Base-by-base conservation (phyloP, 1,140 invertebrate species). In the Aradophagus sp. region DNA sequence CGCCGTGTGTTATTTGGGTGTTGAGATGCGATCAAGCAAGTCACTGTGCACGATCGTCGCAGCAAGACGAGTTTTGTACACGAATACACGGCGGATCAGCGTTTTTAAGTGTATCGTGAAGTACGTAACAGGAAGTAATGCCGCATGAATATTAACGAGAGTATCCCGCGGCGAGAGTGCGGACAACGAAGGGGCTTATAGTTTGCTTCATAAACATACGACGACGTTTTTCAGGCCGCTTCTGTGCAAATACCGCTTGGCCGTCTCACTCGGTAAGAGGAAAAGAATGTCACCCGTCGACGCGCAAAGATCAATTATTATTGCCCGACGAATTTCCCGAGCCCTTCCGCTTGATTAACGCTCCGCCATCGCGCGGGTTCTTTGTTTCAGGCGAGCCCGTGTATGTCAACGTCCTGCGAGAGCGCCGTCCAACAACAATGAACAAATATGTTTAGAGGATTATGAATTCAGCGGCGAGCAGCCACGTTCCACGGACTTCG, bases 101-200 rank as follows among this genome's bases (percentile, higher is more conserved):
- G 66, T 50, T 63, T 45, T 53, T 76, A 79, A 79, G 74, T 79
- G 72, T 79, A 79, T 77, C 75, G 74, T 77, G 59, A 74, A 77
- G 71, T 78, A 79, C 76, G 76, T 72, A 79, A 79, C 77, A 79
- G 77, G 77, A 79, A 79, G 77, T 79, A 79, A 77, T 69, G 72
- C 67, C 50, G 61, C 63, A 73, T 75, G 77, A 77, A 77, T 79
- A 79, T 79, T 79, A 79, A 77, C 71, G 74, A 79, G 74, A 74
- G 58, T 61, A 63, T 53, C 74, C 65, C 67, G 74, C 62, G 67
- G 70, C 74, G 70, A 73, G 74, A 71, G 65, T 44, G 69, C 71
- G 45, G 55, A 66, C 69, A 65, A 75, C 66, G 65, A 75, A 75
- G 74, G 47, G 62, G 68, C 48, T 61, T 48, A 41, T 10, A 69